Conservation (phyloP, 2,113 vertebrate species). For the Megatriorchis doriae region DNA sequence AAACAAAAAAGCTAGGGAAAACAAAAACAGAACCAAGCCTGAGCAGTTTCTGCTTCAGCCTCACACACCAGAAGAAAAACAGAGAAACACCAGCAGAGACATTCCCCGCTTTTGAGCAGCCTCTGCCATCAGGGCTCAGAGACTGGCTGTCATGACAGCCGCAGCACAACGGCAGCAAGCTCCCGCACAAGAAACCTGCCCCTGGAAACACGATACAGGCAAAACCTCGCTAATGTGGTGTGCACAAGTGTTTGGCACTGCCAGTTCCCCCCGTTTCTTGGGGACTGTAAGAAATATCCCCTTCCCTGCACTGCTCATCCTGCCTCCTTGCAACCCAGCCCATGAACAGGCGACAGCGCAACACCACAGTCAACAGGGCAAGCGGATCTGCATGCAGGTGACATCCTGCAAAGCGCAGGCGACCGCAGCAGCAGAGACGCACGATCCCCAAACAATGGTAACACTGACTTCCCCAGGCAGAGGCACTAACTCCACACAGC, state of each 20-base stretch:
- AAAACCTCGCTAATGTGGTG: accelerated
- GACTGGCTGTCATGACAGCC: not conserved
- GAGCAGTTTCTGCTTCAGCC: not conserved
- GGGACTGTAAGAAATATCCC: not conserved
- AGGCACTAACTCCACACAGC: not conserved
- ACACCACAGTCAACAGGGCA: not conserved
- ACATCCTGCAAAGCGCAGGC: not conserved
- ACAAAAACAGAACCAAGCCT: not conserved
- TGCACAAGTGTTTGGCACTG: accelerated
- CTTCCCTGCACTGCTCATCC: not conserved
- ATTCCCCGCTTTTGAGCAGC: not conserved
- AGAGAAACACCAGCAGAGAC: not conserved
- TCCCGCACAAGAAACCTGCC: accelerated
- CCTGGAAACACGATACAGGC: not conserved
- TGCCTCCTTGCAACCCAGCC: not conserved
- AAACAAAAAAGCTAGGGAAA: not conserved
- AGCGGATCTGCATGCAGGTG: not conserved
- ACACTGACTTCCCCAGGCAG: not conserved
- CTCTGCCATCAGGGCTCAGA: not conserved
- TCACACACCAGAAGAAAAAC: not conserved
- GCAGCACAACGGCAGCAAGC: not conserved
- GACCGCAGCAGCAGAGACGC: not conserved
- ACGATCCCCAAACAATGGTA: not conserved
- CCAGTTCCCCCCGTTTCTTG: accelerated
- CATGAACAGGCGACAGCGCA: not conserved